Base-by-base conservation (phyloP, 2,113 vertebrate genomes). In the Cygnus buccinator region DNA sequence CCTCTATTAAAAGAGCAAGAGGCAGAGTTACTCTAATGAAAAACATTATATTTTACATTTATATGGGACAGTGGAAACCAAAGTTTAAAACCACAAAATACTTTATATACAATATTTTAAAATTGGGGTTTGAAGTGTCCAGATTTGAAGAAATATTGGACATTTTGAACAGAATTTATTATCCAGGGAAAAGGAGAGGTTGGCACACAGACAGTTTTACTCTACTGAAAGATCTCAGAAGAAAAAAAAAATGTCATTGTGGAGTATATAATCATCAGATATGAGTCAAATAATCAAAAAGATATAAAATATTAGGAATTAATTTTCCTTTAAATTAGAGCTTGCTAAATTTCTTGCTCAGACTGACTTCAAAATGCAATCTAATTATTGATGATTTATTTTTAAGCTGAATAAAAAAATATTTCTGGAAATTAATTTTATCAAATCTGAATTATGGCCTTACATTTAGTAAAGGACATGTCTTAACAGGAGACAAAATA, bases 31-130 rank as follows among this genome's bases (percentile, higher is more conserved):
- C 76, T 90, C 73, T 95, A 91, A 93, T 86, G 83, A 90, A 94
- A 96, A 96, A 93, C 68, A 90, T 90, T 93, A 86, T 74, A 94
- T 93, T 94, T 67, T 95, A 84, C 85, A 87, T 95, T 96, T 96
- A 91, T 93, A 94, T 83, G 55, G 48, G n/a, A 91, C 74, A 95
- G 11, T 35, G 23, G 77, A 91, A 94, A 77, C 50, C 61, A 77
- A 87, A 83, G 59, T 92, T 93, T 94, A 92, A 94, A 96, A 65
- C 73, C 88, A 87, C 76, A 87, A 78, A 96, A 88, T 84, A 79
- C 44, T 97, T 92, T 79, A 84, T 91, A 82, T 67, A 58, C 33
- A 85, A 54, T 39, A 65, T 94, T 95, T 74, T 89, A 92, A 23
- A 35, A 19, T 2, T 70, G 57, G 46, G 66, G 11, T 88, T 93